phyloP scores from a whole-genome alignment of 2,888 invertebrate species.

The Lasioglossum morio region DNA sequence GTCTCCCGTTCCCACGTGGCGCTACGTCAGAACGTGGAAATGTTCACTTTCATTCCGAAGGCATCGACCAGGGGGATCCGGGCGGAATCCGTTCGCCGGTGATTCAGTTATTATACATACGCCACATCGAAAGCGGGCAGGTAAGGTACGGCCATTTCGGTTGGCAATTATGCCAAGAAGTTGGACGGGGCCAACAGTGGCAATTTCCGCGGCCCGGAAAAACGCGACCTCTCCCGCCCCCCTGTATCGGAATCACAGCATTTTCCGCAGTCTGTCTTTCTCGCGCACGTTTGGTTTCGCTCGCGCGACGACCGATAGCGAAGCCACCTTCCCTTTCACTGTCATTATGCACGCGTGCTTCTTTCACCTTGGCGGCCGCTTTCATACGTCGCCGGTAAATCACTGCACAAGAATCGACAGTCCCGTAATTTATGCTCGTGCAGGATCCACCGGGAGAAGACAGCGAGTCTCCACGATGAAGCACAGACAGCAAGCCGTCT shows the following conservation, averaged over 20 bases:
- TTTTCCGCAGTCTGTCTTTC: slow-evolving; percentile 45
- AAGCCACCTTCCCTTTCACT: slow-evolving; percentile 74
- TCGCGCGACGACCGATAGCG: slow-evolving; percentile 38
- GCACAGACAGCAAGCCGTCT: neutral
- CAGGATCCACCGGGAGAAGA: slow-evolving; percentile 3
- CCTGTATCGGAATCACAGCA: slow-evolving; percentile 4
- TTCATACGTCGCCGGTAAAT: slow-evolving; percentile 70
- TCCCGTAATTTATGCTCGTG: slow-evolving; percentile 46
- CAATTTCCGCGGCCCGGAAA: slow-evolving; percentile 32
- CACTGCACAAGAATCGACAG: slow-evolving; percentile 46
- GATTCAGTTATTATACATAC: neutral
- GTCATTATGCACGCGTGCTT: slow-evolving; percentile 66
- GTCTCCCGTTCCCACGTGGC: slow-evolving; percentile 18
- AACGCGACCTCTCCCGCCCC: slow-evolving; percentile 28
- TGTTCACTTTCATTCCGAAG: slow-evolving; percentile 29
- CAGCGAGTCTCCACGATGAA: neutral
- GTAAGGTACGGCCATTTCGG: neutral
- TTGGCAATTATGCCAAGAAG: slow-evolving; percentile 9
- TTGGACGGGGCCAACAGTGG: neutral
- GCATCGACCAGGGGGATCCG: neutral
- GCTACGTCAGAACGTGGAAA: neutral
- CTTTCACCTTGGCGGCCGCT: slow-evolving; percentile 71
- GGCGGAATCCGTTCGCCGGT: neutral
- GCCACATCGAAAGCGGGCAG: neutral
- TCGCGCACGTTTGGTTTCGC: slow-evolving; percentile 16